Evolutionary conservation across 2,113 vertebrate species (phyloP), one percentile per base, ranked within the genome.

Genomic region (Percina caprodes): DNA sequence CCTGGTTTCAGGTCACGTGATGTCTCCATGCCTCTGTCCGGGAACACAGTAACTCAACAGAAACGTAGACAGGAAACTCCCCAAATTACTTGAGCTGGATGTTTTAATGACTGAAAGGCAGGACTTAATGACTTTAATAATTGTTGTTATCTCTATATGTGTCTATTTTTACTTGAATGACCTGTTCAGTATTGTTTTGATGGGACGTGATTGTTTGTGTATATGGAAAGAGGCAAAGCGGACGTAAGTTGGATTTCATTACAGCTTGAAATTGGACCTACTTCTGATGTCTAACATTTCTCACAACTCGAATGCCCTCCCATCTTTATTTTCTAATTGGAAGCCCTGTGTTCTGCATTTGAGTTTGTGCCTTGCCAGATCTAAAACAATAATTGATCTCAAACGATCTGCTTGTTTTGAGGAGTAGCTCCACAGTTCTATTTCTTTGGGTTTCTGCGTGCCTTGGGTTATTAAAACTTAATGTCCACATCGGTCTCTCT

Each of bases 181-280:
- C 88, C 87, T 69, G 18, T 74, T 86, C 90, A 92, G 91, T 92
- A 86, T 91, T 93, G 84, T 84, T 77, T 74, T 7, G 19, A 58
- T 58, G 71, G 52, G 45, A 59, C 16, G 10, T 52, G 14, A 66
- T 71, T 51, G 42, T 46, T 76, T 30, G 30, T 55, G 19, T 67
- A 42, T 26, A 24, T 66, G 54, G 45, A 58, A 48, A 8, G 49
- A 59, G 23, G 48, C 26, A 59, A 68, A 46, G 26, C 54, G 54
- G 67, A 15, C 0, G 23, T 45, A 30, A 2, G 18, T 52, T 33
- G 33, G 62, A 74, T 69, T 86, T 74, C n/a, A 49, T 48, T 55
- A 42, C 26, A 71, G 16, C 15, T 71, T 78, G 80, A 76, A 73
- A 75, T 80, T n/a, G 79, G 75, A 74, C 61, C 69, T 52, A 63